A percentile compares a stretch with the other conserved stretches of the same genome.
Conservation (phyloP, 2,888 invertebrate genomes). For the Mesoligia furuncula region DNA sequence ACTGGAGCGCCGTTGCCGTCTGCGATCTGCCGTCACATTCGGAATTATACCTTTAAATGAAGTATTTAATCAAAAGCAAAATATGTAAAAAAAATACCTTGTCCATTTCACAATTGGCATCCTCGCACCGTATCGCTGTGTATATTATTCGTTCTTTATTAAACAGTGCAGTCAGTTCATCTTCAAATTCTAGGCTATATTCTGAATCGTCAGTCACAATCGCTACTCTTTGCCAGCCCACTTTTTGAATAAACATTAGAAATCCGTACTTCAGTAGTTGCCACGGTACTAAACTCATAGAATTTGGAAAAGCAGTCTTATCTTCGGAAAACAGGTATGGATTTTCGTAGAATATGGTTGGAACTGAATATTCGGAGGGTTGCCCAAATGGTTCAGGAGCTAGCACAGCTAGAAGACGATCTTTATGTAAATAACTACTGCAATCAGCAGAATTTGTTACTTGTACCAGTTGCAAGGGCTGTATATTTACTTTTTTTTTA, state of each 20-base stretch:
- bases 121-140: conserved; percentile 55
- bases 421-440: neutral
- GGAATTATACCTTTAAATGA: neutral
- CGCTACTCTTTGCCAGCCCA: conserved; percentile 69
- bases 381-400: conserved; percentile 44
- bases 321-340: conserved; percentile 33
- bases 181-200: conserved; percentile 68
- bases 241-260: conserved; percentile 57
- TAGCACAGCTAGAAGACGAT: conserved; percentile 48
- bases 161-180: conserved; percentile 61
- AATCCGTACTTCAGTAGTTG: conserved; percentile 50
- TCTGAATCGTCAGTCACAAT: conserved; percentile 71
- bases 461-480: conserved; percentile 21
- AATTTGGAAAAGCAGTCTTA: conserved; percentile 48
- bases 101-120: conserved; percentile 51
- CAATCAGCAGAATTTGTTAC: rapidly evolving
- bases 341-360: conserved; percentile 62
- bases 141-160: conserved; percentile 52
- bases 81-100: conserved; percentile 45
- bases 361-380: conserved; percentile 18
- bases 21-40: neutral
- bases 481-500: neutral
- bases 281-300: conserved; percentile 38
- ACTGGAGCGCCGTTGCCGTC: neutral
- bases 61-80: neutral